Base-by-base conservation (phyloP, 2,797 vertebrate genomes). In the Valencia hispanica region DNA sequence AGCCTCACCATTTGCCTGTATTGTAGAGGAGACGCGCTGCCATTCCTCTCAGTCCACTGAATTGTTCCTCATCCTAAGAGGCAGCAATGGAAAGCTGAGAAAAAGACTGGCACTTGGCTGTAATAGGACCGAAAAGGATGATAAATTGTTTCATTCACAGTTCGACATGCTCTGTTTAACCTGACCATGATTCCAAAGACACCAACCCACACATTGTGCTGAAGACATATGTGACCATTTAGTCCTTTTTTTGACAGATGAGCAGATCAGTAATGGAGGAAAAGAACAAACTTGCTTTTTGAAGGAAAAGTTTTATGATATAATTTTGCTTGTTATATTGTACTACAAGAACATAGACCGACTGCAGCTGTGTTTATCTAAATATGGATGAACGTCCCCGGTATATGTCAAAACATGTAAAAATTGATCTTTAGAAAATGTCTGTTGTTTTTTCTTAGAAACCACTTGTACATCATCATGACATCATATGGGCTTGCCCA, bases 121-220 rank as follows among this genome's bases (percentile, higher is more conserved):
- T 90, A 88, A 92, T 92, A 72, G 86, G 86, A 88, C 75, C 43
- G 85, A 90, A 88, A 88, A 90, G 79, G 77, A 90, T 92, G 91
- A 93, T 90, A 87, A 78, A 94, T 89, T 6, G 85, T 82, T 79
- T 88, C 84, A 87, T 92, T 92, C 89, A 79, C 87, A 71, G 74
- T 72, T 80, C 2, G 87, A 90, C 89, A 85, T 63, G 87, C 90
- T 93, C 91, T 85, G 59, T 87, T 91, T 90, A 79, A 53, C 87
- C 78, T 63, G 83, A 74, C 81, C 80, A 69, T 82, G 84, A 84
- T 77, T 82, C 75, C 82, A 77, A 82, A 89, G 82, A 89, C 72
- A 65, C 61, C 6, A n/a, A 51, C 75, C 76, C 72, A 72, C 70
- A 75, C 73, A 15, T 27, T 68, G 45, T 41, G 50, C 70, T n/a